A percentile compares a stretch with the other conserved stretches of the same genome.
Conservation (phyloP, 2,797 vertebrate genomes). For the Phataginus tetradactyla region DNA sequence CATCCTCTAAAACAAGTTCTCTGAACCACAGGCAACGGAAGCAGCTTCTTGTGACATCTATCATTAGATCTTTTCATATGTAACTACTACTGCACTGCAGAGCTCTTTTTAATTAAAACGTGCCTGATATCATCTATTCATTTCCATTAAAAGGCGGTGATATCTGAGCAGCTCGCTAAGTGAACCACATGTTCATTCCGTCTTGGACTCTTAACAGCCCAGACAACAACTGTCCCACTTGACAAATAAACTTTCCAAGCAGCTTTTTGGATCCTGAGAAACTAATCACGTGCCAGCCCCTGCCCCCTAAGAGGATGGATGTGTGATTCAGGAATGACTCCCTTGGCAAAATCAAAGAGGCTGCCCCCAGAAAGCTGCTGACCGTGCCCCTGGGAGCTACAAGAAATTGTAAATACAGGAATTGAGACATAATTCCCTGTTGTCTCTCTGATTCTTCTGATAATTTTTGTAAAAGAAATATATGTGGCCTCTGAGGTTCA, state of each 20-base stretch:
- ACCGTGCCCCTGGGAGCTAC: not conserved
- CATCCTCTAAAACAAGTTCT: constrained; percentile 33
- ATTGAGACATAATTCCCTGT: not conserved
- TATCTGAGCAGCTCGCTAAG: not conserved
- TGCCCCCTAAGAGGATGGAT: not conserved
- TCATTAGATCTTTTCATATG: not conserved
- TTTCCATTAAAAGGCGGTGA: constrained; percentile 24
- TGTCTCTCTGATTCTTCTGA: not conserved
- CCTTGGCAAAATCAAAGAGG: not conserved
- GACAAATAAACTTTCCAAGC: constrained; percentile 82
- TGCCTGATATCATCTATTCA: constrained; percentile 39
- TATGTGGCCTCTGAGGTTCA: not conserved
- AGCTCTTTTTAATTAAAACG: constrained; percentile 73
- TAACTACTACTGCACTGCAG: constrained; percentile 41
- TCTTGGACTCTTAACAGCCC: constrained; percentile 59
- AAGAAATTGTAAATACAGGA: not conserved
- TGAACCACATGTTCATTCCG: constrained; percentile 60
- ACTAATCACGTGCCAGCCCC: constrained; percentile 51
- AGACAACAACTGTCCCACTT: constrained; percentile 76
- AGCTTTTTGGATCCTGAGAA: constrained; percentile 38
- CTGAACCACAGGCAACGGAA: not conserved
- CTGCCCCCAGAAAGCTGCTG: not conserved
- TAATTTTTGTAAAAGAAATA: not conserved
- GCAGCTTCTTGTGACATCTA: constrained; percentile 55
- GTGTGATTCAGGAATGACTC: fast-evolving